Evolutionary conservation across 2,113 vertebrate genomes (phyloP), one percentile per base, ranked within the genome.

Genomic region (Phalacrocorax brasilianus): DNA sequence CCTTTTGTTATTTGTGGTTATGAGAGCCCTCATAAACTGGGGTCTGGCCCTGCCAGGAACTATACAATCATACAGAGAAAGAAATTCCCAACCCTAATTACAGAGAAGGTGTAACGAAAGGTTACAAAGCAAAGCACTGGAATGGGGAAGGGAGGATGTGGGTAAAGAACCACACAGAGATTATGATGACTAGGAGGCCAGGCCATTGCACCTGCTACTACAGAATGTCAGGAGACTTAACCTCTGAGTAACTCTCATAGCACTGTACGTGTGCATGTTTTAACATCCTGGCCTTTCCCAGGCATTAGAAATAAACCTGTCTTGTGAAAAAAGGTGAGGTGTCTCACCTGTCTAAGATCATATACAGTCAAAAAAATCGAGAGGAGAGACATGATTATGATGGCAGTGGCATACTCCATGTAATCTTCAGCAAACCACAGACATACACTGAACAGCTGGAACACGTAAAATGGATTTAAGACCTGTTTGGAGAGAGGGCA

Each of bases 401-500:
- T 98, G 59, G 98, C 98, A 61, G 63, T 68, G 11, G 98, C 98
- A 91, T 98, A 98, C 53, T 98, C 98, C 59, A 94, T 97, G 76
- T 98, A 98, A 52, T 98, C 97, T 85, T 98, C 98, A 63, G 98
- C 98, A 95, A 98, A 97, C 98, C 98, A 98, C 79, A 98, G 79
- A 68, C 98, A 98, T 83, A 98, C 98, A 50, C 98, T 98, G 94
- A 98, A 98, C 84, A 98, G 94, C 71, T 98, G 98, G 96, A 98
- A 98, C 80, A 98, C 23, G 91, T 98, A 98, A 94, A 98, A 98
- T 14, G 98, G 98, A 96, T 98, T 98, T 89, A 98, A 96, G 80
- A 98, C 98, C 98, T 98, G 95, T 95, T 91, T 72, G 91, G 72
- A 96, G 49, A 96, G 33, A 95, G 5, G 96, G 61, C 22, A 93